Conservation (phyloP, 2,888 invertebrate genomes). For the Pammene aurita region DNA sequence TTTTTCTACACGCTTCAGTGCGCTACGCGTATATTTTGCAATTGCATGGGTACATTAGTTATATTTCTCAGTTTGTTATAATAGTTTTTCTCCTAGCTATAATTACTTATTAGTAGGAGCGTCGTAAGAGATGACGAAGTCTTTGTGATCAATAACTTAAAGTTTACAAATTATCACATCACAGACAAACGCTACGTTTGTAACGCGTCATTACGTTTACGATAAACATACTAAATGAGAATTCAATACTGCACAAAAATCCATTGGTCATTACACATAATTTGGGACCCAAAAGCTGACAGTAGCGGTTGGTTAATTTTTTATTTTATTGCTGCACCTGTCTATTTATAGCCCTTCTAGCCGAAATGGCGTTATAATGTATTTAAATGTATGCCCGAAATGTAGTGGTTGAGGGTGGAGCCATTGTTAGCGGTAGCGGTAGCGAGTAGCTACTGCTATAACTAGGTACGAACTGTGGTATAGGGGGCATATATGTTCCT, state of each 20-base stretch:
- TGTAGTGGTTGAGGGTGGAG: constrained; percentile 52
- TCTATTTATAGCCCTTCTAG: constrained; percentile 60
- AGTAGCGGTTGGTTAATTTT: constrained; percentile 62
- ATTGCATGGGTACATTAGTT: no score
- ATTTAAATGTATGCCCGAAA: constrained; percentile 75
- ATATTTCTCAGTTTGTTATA: no score
- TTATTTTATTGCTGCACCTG: constrained; percentile 69
- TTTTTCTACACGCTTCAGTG: no score
- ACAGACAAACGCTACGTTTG: neutral
- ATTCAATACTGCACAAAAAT: constrained; percentile 20
- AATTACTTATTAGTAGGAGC: no score
- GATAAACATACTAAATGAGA: neutral
- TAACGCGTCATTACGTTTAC: neutral
- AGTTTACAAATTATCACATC: no score
- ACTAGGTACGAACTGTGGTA: neutral
- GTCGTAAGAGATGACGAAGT: no score
- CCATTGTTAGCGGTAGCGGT: constrained; percentile 45
- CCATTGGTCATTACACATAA: constrained; percentile 37
- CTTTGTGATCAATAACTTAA: no score
- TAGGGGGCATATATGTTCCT: no score
- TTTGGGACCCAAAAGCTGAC: constrained; percentile 55
- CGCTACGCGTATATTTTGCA: no score
- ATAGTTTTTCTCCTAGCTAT: no score
- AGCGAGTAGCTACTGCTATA: neutral
- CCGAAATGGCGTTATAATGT: constrained; percentile 70